phyloP scores from a whole-genome alignment of 2,113 vertebrate genomes.

The Hiodon tergisus region DNA sequence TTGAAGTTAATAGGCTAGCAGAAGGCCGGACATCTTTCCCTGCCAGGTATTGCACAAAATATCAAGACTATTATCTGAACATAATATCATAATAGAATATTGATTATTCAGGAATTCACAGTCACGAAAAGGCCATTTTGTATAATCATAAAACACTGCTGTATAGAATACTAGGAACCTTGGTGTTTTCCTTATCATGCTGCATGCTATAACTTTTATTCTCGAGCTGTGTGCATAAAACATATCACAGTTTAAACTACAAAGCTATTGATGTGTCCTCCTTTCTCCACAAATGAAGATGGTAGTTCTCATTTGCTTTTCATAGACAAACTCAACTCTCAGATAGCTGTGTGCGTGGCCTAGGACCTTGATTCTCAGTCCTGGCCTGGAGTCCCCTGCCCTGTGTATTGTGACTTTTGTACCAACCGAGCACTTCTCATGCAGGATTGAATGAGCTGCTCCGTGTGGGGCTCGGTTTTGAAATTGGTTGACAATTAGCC shows the following conservation, averaged over 20 bases:
- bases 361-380: too few relatives aligned
- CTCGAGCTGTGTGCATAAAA: background rate
- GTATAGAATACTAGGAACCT: slow-evolving; percentile 5
- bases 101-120: slow-evolving; percentile 83
- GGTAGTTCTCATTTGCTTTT: too few relatives aligned
- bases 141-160: slow-evolving; percentile 65
- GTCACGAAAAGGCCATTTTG: slow-evolving; percentile 72
- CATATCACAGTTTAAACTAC: background rate
- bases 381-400: too few relatives aligned
- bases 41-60: slow-evolving; percentile 69
- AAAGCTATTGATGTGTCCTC: too few relatives aligned
- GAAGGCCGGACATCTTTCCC: slow-evolving; percentile 58
- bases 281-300: too few relatives aligned
- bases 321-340: too few relatives aligned
- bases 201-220: background rate
- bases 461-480: too few relatives aligned
- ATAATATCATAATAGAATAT: slow-evolving; percentile 89
- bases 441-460: too few relatives aligned
- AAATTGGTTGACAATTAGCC: too few relatives aligned
- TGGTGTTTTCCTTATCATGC: background rate
- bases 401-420: too few relatives aligned
- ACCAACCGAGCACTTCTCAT: too few relatives aligned
- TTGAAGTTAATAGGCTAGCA: slow-evolving; percentile 56
- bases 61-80: slow-evolving; percentile 72
- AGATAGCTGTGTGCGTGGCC: too few relatives aligned